Evolutionary conservation across 2,797 vertebrate species (phyloP), one percentile per base, ranked within the genome.

Genomic region (Odontamblyopus lacepedii): DNA sequence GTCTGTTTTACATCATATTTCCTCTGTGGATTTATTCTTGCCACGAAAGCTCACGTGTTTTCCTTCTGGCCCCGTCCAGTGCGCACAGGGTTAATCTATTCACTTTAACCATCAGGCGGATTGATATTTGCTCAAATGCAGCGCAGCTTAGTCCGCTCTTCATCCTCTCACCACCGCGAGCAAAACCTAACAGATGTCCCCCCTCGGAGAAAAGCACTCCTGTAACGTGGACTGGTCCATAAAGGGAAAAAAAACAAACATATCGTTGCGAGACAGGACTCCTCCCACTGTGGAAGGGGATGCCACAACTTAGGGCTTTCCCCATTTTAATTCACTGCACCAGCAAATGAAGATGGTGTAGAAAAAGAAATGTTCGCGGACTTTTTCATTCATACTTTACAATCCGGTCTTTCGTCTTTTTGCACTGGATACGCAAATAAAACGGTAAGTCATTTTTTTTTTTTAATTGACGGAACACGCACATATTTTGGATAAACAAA

Each of bases 61-160:
- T 6, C 18, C 61, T 11, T 3, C 30, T 15, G 30, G 30, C 35
- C 57, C 30, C 60, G 67, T 79, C 59, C 51, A 71, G 62, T 70
- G 26, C 70, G 64, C 51, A 38, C 85, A 72, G 84, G 84, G 76
- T 92, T 93, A 94, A 94, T 93, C 91, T 83, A 70, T 72, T 50
- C 75, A 65, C 53, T 60, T 23, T 72, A 80, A 66, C 69, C 74
- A 76, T 70, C 62, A 80, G 74, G 75, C 83, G 83, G 84, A 76
- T 78, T 90, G 89, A 88, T 89, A 85, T 88, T 23, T 65, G 70
- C 81, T 75, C 69, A 87, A 87, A 92, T 87, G 86, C 86, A 90
- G 89, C 77, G 83, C 75, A 90, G 93, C 90, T 94, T 93, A 94
- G 88, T 77, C 81, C 79, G 75, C 81, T 78, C 85, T 89, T 90